These are phyloP conservation scores for Ormyrus labotus DNA, from an alignment of 2,888 invertebrate genomes.

Conservation along the genomic window DNA sequence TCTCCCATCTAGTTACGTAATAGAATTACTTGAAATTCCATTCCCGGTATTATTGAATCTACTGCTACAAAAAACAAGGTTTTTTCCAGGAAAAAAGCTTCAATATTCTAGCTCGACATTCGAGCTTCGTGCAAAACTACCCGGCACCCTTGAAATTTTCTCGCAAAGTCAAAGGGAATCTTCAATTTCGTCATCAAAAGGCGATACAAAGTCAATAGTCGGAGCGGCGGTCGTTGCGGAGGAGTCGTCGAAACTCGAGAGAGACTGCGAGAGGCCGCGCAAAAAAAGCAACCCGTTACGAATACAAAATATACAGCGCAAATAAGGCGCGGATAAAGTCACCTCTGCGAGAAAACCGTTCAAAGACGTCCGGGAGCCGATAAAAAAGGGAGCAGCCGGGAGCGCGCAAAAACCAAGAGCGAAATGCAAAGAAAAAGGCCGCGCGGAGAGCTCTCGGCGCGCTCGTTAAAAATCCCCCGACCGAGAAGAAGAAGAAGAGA, in stretches of 20 bases:
- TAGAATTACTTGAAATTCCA: too few relatives aligned
- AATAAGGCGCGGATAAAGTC: conserved; percentile 30
- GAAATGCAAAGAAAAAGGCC: background rate
- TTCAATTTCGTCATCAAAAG: too few relatives aligned
- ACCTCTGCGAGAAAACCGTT: conserved; percentile 25
- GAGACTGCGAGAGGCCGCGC: background rate
- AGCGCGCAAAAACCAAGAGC: background rate
- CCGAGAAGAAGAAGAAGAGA: background rate
- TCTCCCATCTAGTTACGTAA: too few relatives aligned
- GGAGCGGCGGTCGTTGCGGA: background rate
- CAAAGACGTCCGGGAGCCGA: background rate
- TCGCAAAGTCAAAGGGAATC: too few relatives aligned
- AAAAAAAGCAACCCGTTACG: conserved; percentile 20
- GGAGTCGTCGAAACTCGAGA: background rate
- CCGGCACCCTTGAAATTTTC: too few relatives aligned
- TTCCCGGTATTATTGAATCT: too few relatives aligned
- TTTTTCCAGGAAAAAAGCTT: too few relatives aligned
- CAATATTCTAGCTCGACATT: too few relatives aligned
- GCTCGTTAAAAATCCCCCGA: conserved; percentile 19
- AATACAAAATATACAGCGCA: conserved; percentile 41
- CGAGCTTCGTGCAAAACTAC: too few relatives aligned
- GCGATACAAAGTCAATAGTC: background rate
- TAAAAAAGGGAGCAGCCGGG: background rate
- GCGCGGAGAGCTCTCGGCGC: background rate
- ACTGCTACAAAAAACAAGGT: too few relatives aligned